These are phyloP conservation scores for Ceratina australensis DNA, from an alignment of 1,140 invertebrate genomes.

Conservation along the genomic window DNA sequence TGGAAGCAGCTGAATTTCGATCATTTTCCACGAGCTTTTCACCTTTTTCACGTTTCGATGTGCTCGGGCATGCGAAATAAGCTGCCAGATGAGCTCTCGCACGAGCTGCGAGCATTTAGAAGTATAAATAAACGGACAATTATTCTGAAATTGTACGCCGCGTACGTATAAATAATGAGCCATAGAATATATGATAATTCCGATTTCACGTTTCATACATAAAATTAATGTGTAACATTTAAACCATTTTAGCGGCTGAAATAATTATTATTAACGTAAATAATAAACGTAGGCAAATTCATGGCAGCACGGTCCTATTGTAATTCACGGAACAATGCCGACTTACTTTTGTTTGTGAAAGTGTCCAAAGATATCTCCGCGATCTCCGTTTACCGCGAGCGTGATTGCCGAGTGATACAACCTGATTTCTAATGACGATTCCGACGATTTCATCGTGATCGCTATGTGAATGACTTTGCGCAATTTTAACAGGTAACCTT, in stretches of 20 bases:
- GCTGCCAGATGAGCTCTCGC: no score
- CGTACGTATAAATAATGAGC: no score
- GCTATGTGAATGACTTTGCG: neutral
- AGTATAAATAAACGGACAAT: no score
- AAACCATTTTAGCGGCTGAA: no score
- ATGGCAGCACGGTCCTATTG: no score
- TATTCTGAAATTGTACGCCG: no score
- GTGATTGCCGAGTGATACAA: neutral
- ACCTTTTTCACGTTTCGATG: neutral
- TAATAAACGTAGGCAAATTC: neutral
- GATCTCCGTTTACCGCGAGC: neutral
- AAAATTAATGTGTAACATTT: no score
- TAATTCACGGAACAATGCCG: neutral
- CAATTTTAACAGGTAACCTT: neutral
- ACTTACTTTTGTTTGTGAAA: neutral
- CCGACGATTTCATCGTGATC: neutral
- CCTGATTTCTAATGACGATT: neutral
- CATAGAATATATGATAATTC: no score
- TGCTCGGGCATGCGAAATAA: neutral
- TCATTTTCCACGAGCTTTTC: constrained; percentile 12
- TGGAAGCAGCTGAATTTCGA: constrained; percentile 27
- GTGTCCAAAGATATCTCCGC: neutral
- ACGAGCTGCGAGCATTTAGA: no score
- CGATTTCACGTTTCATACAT: no score
- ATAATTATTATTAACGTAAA: no score